Percentiles rank a stretch among this genome's conserved stretches.
Evolutionary conservation across 37 sponge, comb jelly and placozoan species (phyloP).

Genomic region (Crambe crambe): DNA sequence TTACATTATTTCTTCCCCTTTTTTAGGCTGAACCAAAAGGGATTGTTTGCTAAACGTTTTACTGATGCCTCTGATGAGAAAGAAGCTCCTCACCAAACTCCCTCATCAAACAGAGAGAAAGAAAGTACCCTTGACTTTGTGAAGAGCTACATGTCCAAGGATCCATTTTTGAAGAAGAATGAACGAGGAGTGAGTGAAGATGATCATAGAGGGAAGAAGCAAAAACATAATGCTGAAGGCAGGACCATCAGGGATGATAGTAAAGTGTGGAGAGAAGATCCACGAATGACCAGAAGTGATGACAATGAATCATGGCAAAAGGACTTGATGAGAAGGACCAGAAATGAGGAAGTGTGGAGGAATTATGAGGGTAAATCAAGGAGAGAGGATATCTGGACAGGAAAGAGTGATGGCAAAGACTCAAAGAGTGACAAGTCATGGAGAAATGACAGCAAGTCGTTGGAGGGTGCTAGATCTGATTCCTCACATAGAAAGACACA

Average conservation of each 20-base stretch:
- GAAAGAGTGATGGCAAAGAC: background rate
- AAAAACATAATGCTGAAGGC: background rate
- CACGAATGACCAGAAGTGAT: background rate
- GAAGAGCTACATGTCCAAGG: background rate
- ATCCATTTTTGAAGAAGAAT: too few relatives aligned
- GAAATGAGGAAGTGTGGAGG: background rate
- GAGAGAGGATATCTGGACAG: background rate
- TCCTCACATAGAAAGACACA: background rate
- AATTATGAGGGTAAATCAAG: background rate
- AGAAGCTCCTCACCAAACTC: background rate
- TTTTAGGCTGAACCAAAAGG: conserved; percentile 64
- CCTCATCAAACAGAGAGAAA: background rate
- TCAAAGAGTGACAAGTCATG: background rate
- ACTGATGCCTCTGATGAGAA: conserved; percentile 32
- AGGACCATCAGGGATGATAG: background rate
- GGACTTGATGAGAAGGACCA: background rate
- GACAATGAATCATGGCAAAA: background rate
- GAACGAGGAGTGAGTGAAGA: too few relatives aligned
- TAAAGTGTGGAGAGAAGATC: background rate
- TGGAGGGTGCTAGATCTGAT: background rate
- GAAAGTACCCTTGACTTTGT: background rate
- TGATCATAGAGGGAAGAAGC: background rate
- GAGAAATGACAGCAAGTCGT: background rate
- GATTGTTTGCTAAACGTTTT: conserved; percentile 15
- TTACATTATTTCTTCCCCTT: too few relatives aligned